Conservation (phyloP, 2,113 vertebrate species). For the Phylloscopus trochilus region DNA sequence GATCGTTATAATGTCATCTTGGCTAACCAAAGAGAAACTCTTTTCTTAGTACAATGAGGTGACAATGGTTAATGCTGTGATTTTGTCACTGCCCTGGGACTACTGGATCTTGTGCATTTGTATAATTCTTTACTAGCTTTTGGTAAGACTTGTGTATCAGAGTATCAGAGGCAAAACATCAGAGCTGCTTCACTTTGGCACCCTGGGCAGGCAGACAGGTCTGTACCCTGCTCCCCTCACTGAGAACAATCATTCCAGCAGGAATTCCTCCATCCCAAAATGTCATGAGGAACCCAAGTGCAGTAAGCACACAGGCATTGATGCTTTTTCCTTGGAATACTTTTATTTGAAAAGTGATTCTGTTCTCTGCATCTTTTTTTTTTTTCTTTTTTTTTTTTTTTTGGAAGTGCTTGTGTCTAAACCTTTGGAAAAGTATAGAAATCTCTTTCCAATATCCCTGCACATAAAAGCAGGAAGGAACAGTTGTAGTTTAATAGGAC, state of each 20-base stretch:
- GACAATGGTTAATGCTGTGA: neutral
- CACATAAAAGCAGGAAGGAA: neutral
- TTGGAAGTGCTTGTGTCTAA: neutral
- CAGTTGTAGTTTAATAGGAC: neutral
- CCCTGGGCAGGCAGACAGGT: neutral
- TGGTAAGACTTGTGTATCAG: neutral
- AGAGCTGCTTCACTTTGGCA: neutral
- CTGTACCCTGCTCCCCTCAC: rapidly evolving
- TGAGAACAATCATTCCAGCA: neutral
- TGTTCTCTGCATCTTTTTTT: neutral
- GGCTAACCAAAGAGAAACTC: neutral
- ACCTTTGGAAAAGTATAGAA: neutral
- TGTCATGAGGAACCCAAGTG: neutral
- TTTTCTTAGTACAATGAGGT: neutral
- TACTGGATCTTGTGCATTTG: neutral
- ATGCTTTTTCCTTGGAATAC: neutral
- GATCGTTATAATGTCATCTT: neutral
- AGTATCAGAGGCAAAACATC: neutral
- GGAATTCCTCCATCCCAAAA: neutral
- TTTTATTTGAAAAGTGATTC: neutral
- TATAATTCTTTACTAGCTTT: neutral
- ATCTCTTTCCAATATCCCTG: neutral
- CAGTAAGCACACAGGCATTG: neutral
- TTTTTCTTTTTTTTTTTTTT: neutral
- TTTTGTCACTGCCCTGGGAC: neutral